phyloP scores from a whole-genome alignment of 2,797 vertebrate species.

The Trachops cirrhosus region DNA sequence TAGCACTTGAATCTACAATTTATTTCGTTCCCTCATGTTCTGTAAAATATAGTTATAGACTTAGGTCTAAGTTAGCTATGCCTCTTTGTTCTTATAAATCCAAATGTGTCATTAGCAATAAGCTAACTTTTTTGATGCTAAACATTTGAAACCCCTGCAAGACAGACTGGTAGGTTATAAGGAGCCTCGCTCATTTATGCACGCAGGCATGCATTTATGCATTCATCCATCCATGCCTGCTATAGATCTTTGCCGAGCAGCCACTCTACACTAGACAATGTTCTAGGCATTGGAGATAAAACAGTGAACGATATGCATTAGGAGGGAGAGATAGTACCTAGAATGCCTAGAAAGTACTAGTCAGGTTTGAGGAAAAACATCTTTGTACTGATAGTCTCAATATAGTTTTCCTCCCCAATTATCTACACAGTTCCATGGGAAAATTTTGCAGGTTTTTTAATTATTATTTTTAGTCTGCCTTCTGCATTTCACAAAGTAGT shows the following conservation, averaged over 20 bases:
- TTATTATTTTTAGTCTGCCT: neutral
- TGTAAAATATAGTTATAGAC: conserved; percentile 23
- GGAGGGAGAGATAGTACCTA: neutral
- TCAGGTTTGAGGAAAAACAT: neutral
- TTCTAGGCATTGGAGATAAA: neutral
- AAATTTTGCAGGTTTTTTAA: neutral
- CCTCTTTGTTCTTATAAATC: conserved; percentile 32
- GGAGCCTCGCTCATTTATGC: neutral
- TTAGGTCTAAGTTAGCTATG: neutral
- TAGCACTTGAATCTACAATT: conserved; percentile 38
- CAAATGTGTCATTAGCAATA: conserved; percentile 22
- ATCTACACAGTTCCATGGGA: neutral
- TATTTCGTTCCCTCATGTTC: conserved; percentile 37
- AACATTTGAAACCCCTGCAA: neutral
- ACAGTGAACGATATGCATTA: neutral
- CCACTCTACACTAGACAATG: neutral
- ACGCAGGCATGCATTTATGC: neutral
- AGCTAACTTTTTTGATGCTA: neutral
- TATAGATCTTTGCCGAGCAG: neutral
- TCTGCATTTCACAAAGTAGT: neutral
- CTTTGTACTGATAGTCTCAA: neutral
- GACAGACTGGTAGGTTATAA: neutral
- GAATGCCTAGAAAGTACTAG: conserved; percentile 6
- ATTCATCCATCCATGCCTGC: neutral
- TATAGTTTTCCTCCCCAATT: conserved; percentile 18